Conservation (phyloP, 2,113 vertebrate genomes). For the Gallinago undulata region DNA sequence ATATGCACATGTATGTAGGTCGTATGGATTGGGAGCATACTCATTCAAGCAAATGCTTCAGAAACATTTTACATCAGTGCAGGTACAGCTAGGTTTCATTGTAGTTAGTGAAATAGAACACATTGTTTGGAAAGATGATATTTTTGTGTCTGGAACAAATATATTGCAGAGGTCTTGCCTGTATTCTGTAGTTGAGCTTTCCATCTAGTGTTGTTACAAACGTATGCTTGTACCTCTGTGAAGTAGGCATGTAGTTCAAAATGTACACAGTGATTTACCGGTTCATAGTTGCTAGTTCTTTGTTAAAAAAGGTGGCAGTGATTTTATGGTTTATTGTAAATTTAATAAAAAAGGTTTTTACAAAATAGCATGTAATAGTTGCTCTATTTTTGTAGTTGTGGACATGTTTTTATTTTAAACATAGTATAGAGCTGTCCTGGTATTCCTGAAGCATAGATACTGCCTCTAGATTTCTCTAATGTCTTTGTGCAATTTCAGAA, state of each 20-base stretch:
- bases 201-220: background rate
- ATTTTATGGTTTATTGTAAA: background rate
- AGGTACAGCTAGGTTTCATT: background rate
- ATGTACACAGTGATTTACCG: background rate
- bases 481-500: background rate
- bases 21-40: background rate
- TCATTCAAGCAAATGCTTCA: background rate
- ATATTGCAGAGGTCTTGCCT: background rate
- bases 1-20: rapidly evolving
- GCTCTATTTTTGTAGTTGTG: background rate
- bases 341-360: background rate
- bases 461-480: background rate
- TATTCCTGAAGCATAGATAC: background rate
- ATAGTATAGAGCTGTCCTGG: background rate
- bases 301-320: background rate
- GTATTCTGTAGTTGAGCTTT: background rate
- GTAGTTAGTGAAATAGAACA: background rate
- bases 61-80: background rate
- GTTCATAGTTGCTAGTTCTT: background rate
- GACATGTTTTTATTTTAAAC: background rate
- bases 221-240: background rate
- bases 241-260: background rate
- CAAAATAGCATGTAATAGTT: background rate
- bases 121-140: background rate
- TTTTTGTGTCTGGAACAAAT: background rate